Evolutionary conservation across 2,888 invertebrate species (phyloP), one percentile per base, ranked within the genome.

Genomic region (Eupithecia tripunctaria): DNA sequence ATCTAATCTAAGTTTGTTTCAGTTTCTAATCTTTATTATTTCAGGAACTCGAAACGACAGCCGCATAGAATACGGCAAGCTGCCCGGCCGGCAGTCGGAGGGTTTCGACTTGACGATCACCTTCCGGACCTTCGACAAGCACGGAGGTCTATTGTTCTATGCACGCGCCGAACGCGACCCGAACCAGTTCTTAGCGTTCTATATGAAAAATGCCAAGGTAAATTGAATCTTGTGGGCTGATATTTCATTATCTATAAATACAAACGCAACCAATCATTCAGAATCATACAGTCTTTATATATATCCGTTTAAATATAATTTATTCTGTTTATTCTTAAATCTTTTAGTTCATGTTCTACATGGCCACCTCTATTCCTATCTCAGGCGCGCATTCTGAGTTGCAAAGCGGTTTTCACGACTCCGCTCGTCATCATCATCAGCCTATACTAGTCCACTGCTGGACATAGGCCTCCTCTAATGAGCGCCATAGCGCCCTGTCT

Each of bases 111-210:
- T 98, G 78, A 96, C 96, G 18, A 93, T 99, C 14, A 95, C 96
- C 10, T 96, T 99, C 89, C 97, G 97, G 78, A 98, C 98, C 0
- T 95, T 95, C 72, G 95, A 95, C 74, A 92, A 94, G n/a, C 94
- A 95, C 14, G 96, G 97, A 71, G 98, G 99, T 1, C 93, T 98
- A 8, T 95, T 99, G 21, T 97, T 99, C 93, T 99, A 98, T 89
- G 96, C 79, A 0, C 91, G 96, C 0, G 85, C 91, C 0, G 96
- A 97, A 71, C 91, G 91, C 15, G 91, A 95, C 2, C 96, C 96
- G 27, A 88, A 88, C 0, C 97, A 97, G 85, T 97, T 97, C 85
- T 96, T 98, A 0, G 96, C 97, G 0, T 90, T 98, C 14, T 97
- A 96, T 82, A 91, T 99, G 86, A 95, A 95, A 76, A 95, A 97